These are phyloP conservation scores for Odontophorus gujanensis DNA, from an alignment of 2,113 vertebrate species.

Conservation along the genomic window DNA sequence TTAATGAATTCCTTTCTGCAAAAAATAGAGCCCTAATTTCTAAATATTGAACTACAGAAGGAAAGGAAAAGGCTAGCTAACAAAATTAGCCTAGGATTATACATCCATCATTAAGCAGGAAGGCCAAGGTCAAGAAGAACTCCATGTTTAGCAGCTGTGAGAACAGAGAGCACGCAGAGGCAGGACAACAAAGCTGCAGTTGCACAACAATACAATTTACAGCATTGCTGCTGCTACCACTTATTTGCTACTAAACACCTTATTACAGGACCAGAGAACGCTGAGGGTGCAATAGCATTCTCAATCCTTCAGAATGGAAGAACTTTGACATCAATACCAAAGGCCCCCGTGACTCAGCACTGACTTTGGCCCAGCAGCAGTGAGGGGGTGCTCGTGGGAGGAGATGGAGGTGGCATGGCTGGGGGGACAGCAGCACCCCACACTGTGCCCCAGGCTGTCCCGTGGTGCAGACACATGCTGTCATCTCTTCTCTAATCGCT, in stretches of 20 bases:
- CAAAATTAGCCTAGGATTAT: not conserved
- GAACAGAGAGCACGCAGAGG: no score
- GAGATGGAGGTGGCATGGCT: no score
- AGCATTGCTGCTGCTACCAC: not conserved
- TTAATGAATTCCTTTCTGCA: not conserved
- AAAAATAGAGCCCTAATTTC: not conserved
- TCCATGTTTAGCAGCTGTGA: not conserved
- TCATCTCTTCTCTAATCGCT: not conserved
- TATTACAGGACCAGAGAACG: not conserved
- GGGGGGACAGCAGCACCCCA: not conserved
- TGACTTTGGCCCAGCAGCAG: not conserved
- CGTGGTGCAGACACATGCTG: not conserved
- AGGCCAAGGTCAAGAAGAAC: not conserved
- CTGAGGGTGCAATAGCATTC: not conserved
- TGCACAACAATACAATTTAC: not conserved
- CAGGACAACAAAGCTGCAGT: no score
- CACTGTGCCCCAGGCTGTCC: not conserved
- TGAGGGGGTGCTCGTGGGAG: no score
- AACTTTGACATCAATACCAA: not conserved
- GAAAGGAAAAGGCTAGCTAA: not conserved
- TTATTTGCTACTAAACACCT: not conserved
- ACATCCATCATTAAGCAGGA: not conserved
- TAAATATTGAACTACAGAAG: not conserved
- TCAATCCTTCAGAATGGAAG: not conserved
- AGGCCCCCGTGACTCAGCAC: not conserved